Evolutionary conservation across 1,140 invertebrate genomes (phyloP), one percentile per base, ranked within the genome.

Genomic region (Eumaeus atala): DNA sequence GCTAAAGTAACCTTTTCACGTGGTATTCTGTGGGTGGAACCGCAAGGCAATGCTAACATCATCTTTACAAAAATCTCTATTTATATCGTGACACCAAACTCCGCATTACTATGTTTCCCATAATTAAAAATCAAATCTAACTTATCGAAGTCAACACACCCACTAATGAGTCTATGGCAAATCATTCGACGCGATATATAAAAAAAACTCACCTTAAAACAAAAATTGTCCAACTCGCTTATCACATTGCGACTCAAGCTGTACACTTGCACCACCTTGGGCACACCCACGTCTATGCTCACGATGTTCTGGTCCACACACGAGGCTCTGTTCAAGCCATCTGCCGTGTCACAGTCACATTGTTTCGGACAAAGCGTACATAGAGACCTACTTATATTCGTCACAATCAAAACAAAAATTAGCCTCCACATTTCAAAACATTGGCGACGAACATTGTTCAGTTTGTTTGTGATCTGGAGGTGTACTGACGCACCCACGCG

Each of bases 271-370:
- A 87, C 84, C 55, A 72, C 68, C 44, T 68, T 69, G 3, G 88
- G 84, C 61, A 89, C 76, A 59, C 81, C 84, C 48, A 89, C 69
- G 48, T 86, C 78, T 1, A 89, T 70, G 54, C 64, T 72, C 16
- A 88, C 71, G 49, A 89, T 83, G 58, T 87, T 89, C 64, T 84
- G 80, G 57, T 87, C 70, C 8, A 70, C 81, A 66, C 89, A 90
- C 33, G 62, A 68, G 0, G 88, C 88, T 44, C 87, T 78, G 54
- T 82, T 89, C 14, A 89, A 68, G 11, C 81, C 82, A 66, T 87
- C 67, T 12, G 79, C 70, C 57, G 80, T 66, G 71, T 89, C 88
- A 77, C 89, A 90, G 51, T 82, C 75, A 64, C 89, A 90, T 72
- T 88, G 76, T 51, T 80, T 84, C 3, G 89, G 89, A 70, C 89